Percentiles rank a stretch among this genome's conserved stretches.
phyloP scores from a whole-genome alignment of 2,888 invertebrate genomes.

The Tigriopus californicus region DNA sequence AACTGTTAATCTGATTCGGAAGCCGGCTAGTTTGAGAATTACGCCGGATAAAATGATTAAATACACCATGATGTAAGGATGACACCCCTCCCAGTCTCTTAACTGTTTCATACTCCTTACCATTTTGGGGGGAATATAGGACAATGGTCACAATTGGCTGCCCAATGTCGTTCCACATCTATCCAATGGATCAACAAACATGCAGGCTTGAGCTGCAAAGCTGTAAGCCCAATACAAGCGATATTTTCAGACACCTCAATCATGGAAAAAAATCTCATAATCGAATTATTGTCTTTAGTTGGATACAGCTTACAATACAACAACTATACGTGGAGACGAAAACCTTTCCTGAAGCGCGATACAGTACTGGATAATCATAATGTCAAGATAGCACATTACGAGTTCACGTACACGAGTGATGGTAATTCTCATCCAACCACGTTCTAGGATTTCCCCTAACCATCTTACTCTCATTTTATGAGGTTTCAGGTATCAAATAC shows the following conservation, averaged over 20 bases:
- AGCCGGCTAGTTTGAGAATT: background rate
- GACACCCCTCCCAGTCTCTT: too few relatives aligned
- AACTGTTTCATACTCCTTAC: background rate
- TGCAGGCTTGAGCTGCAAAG: constrained; percentile 4
- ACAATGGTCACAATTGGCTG: constrained; percentile 5
- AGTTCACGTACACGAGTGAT: background rate
- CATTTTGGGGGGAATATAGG: background rate
- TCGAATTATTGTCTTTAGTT: too few relatives aligned
- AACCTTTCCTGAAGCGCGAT: background rate
- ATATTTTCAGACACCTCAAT: background rate
- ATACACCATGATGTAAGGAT: constrained; percentile 3
- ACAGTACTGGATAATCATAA: constrained; percentile 8
- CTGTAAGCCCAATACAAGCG: background rate
- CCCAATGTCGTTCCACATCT: constrained; percentile 9
- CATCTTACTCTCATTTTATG: too few relatives aligned
- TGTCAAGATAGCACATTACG: background rate
- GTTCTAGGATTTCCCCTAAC: too few relatives aligned
- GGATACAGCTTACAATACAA: background rate
- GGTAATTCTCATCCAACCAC: background rate
- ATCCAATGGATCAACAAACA: constrained; percentile 7
- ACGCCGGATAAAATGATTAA: background rate
- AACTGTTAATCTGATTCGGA: background rate
- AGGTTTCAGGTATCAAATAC: constrained; percentile 10
- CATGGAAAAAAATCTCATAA: too few relatives aligned
- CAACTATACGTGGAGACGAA: constrained; percentile 8